Conservation (phyloP, 2,888 invertebrate species). For the Malacosoma neustria region DNA sequence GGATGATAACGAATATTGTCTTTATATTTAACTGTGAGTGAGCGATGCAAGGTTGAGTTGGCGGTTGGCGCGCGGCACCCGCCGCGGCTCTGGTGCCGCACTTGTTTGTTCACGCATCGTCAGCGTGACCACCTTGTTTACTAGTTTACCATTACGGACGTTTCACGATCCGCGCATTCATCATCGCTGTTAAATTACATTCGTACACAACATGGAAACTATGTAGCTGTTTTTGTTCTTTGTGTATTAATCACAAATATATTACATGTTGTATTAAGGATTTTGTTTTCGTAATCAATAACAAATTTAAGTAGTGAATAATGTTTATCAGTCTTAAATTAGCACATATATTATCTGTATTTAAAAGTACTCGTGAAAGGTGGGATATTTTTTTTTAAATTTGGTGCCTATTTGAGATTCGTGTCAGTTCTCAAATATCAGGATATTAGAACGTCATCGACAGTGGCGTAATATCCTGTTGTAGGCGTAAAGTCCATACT, state of each 20-base stretch:
- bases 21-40: constrained; percentile 6
- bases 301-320: too few species aligned
- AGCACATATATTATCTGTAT: too few species aligned
- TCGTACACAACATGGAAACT: not conserved
- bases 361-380: too few species aligned
- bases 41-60: constrained; percentile 13
- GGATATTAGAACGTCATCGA: not conserved
- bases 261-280: not conserved
- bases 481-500: not conserved
- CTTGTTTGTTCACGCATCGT: constrained; percentile 69
- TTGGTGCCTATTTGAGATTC: too few species aligned
- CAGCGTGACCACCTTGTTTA: constrained; percentile 65
- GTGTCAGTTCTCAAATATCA: not conserved
- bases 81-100: constrained; percentile 19
- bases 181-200: constrained; percentile 19
- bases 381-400: too few species aligned
- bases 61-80: constrained; percentile 10
- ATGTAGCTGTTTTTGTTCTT: not conserved
- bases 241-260: not conserved
- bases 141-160: constrained; percentile 58
- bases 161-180: constrained; percentile 45
- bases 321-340: too few species aligned
- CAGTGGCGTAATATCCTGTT: not conserved
- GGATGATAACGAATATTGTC: not conserved
- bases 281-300: too few species aligned